Conservation (phyloP, 2,888 invertebrate genomes). For the Dasypolia templi region DNA sequence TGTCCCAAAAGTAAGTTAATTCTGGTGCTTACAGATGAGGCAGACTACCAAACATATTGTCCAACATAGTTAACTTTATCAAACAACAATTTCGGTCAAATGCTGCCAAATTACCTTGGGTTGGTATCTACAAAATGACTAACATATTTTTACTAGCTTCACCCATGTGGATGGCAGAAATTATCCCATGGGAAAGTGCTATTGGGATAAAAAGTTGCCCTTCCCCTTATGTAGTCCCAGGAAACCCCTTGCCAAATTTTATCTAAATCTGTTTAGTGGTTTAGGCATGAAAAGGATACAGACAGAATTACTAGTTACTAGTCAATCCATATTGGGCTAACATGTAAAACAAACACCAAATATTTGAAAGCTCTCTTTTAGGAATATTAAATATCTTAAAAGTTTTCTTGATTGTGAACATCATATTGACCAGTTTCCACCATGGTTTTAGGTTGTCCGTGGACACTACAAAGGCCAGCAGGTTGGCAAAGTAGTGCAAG, state of each 20-base stretch:
- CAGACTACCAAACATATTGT: constrained; percentile 23
- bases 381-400: background rate
- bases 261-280: too few relatives aligned
- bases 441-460: constrained; percentile 94
- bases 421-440: constrained; percentile 20
- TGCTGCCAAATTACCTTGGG: constrained; percentile 43
- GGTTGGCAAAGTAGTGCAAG: constrained; percentile 99
- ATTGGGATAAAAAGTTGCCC: too few relatives aligned
- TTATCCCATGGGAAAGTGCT: too few relatives aligned
- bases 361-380: background rate
- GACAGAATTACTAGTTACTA: too few relatives aligned
- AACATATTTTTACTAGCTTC: background rate
- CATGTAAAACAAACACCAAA: background rate
- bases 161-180: too few relatives aligned
- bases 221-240: too few relatives aligned
- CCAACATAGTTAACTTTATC: constrained; percentile 22
- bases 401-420: background rate
- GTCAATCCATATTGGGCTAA: background rate
- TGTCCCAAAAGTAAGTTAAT: constrained; percentile 32
- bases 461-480: constrained; percentile 99
- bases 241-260: too few relatives aligned
- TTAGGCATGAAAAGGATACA: too few relatives aligned
- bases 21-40: constrained; percentile 58
- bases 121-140: constrained; percentile 41
- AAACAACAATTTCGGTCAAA: constrained; percentile 11